Percentiles rank a stretch among this genome's conserved stretches.
Evolutionary conservation across 2,888 invertebrate species (phyloP).

Genomic region (Apotomis turbidana): DNA sequence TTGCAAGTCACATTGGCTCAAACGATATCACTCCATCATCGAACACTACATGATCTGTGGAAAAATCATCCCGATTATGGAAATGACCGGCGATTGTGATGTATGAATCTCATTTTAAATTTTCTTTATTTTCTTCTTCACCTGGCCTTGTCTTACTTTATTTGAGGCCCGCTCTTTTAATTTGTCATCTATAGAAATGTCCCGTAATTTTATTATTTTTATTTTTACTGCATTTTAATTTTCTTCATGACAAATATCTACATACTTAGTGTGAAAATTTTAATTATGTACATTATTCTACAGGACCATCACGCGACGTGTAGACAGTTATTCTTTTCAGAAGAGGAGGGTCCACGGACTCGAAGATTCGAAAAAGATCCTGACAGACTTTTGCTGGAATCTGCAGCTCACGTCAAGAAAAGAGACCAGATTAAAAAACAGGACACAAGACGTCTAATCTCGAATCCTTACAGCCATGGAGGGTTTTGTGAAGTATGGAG

Average conservation of each 20-base stretch:
- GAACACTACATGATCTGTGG: slow-evolving; percentile 69
- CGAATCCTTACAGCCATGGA: slow-evolving; percentile 48
- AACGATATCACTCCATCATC: slow-evolving; percentile 68
- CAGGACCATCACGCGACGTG: neutral
- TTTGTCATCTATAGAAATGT: too few relatives aligned
- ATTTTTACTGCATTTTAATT: too few relatives aligned
- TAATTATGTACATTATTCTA: neutral
- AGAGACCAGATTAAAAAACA: neutral
- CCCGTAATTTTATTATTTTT: too few relatives aligned
- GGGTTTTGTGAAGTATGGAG: slow-evolving; percentile 72
- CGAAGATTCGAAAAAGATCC: slow-evolving; percentile 5
- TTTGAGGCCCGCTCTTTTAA: too few relatives aligned
- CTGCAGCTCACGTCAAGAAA: neutral
- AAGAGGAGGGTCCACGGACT: slow-evolving; percentile 1
- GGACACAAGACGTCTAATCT: neutral
- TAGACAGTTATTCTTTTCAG: slow-evolving; percentile 15
- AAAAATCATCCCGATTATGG: slow-evolving; percentile 49
- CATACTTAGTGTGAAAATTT: too few relatives aligned
- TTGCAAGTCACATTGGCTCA: slow-evolving; percentile 69
- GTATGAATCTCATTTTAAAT: slow-evolving; percentile 45
- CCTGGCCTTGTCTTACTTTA: too few relatives aligned
- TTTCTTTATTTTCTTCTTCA: too few relatives aligned
- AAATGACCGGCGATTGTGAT: slow-evolving; percentile 49
- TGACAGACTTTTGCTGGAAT: neutral
- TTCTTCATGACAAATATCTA: too few relatives aligned